These are phyloP conservation scores for Lumbricus terrestris DNA, from an alignment of 2,888 invertebrate genomes.

Conservation along the genomic window DNA sequence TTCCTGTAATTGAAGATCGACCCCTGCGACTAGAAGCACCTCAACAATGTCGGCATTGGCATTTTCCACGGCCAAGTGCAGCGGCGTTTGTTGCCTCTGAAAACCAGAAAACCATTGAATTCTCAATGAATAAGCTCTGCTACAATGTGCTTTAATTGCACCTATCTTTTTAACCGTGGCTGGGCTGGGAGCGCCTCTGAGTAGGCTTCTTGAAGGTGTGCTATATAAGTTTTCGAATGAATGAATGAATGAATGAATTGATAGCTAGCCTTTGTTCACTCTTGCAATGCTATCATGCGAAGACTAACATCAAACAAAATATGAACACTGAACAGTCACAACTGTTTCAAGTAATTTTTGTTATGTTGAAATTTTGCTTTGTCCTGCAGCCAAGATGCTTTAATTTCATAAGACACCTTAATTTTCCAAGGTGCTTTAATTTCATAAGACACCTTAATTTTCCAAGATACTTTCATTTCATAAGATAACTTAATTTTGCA, in stretches of 20 bases:
- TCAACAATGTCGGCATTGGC: slow-evolving; percentile 71
- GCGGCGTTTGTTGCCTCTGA: slow-evolving; percentile 70
- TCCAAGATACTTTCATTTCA: too few relatives aligned
- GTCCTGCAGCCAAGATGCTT: neutral
- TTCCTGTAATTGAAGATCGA: slow-evolving; percentile 53
- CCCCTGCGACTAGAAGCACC: slow-evolving; percentile 62
- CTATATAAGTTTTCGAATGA: too few relatives aligned
- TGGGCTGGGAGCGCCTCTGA: too few relatives aligned
- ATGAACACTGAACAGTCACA: neutral
- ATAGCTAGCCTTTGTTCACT: neutral
- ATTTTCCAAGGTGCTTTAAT: too few relatives aligned
- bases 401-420: too few relatives aligned
- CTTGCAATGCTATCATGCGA: neutral
- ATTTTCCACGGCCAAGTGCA: slow-evolving; percentile 75
- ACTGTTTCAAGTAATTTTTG: neutral
- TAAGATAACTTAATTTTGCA: too few relatives aligned
- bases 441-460: too few relatives aligned
- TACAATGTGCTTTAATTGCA: neutral
- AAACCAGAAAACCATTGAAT: neutral
- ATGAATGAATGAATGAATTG: too few relatives aligned
- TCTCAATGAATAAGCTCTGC: neutral
- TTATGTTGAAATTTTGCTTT: too few relatives aligned
- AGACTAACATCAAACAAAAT: neutral
- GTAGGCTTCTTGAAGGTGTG: too few relatives aligned
- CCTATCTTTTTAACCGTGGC: too few relatives aligned